phyloP scores from a whole-genome alignment of 2,797 vertebrate genomes.

The Melanotaenia nigrans region DNA sequence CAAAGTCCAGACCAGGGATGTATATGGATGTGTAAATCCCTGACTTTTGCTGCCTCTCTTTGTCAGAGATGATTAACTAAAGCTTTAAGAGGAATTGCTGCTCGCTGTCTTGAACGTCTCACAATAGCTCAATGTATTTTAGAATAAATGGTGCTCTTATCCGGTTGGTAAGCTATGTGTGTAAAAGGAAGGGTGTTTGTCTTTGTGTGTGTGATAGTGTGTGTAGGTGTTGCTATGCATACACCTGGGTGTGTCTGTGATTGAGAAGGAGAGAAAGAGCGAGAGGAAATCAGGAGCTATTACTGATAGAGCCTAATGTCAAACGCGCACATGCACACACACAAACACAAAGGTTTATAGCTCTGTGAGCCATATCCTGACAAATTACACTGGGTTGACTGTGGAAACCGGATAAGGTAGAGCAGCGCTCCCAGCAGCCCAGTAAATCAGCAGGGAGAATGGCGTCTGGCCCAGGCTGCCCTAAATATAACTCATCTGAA shows the following conservation, averaged over 20 bases:
- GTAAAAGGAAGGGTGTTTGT: constrained; percentile 41
- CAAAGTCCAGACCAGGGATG: constrained; percentile 58
- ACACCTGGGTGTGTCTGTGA: constrained; percentile 68
- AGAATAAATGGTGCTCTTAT: constrained; percentile 78
- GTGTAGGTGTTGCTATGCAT: constrained; percentile 39
- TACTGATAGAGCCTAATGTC: constrained; percentile 79
- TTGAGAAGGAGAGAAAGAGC: constrained; percentile 59
- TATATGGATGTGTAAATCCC: constrained; percentile 75
- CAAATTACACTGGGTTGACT: constrained; percentile 81
- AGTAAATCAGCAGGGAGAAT: constrained; percentile 84
- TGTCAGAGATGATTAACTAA: constrained; percentile 77
- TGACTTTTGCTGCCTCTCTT: constrained; percentile 62
- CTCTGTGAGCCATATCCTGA: constrained; percentile 79
- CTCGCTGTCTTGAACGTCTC: constrained; percentile 71
- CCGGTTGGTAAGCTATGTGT: constrained; percentile 65
- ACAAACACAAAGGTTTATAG: constrained; percentile 72
- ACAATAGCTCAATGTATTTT: constrained; percentile 78
- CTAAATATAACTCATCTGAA: constrained; percentile 85
- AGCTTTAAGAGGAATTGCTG: constrained; percentile 72
- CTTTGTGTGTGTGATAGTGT: constrained; percentile 28
- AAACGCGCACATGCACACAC: constrained; percentile 48
- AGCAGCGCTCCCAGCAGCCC: constrained; percentile 77
- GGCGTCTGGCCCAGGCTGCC: constrained; percentile 77
- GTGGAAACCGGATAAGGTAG: constrained; percentile 83
- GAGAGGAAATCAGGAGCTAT: constrained; percentile 77